Percentiles rank a stretch among this genome's conserved stretches.
These are phyloP conservation scores for Leuctra nigra DNA, from an alignment of 2,888 invertebrate species.

Conservation along the genomic window DNA sequence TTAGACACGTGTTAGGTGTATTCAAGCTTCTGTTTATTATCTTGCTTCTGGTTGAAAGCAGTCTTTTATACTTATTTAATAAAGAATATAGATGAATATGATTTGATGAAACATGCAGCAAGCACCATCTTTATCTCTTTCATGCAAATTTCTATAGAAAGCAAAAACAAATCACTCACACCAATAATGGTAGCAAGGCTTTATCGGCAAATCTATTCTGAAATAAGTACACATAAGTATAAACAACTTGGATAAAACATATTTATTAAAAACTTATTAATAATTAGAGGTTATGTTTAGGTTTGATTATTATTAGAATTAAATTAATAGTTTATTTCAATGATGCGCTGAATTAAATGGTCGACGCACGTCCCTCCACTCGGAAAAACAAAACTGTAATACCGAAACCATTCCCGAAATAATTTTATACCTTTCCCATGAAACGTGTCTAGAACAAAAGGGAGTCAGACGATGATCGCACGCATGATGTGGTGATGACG, in stretches of 20 bases:
- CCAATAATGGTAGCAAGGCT: conserved; percentile 10
- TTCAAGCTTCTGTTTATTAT: no score
- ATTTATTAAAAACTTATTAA: conserved; percentile 16
- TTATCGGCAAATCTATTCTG: conserved; percentile 4
- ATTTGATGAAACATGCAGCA: conserved; percentile 17
- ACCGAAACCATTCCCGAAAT: conserved; percentile 34
- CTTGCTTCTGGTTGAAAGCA: no score
- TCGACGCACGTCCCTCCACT: not conserved
- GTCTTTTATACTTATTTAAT: no score
- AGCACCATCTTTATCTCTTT: not conserved
- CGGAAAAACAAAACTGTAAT: conserved; percentile 31
- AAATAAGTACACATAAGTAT: no score
- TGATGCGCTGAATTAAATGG: not conserved
- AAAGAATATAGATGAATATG: no score
- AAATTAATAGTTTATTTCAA: not conserved
- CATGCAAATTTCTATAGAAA: conserved; percentile 12
- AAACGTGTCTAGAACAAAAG: conserved; percentile 27
- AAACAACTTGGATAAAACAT: conserved; percentile 9
- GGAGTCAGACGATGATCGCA: conserved; percentile 14
- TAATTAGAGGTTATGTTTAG: no score
- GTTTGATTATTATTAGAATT: conserved; percentile 12
- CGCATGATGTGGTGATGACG: conserved; percentile 14
- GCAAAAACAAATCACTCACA: conserved; percentile 15
- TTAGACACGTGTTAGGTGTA: no score
- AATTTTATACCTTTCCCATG: conserved; percentile 50